A percentile compares a stretch with the other conserved stretches of the same genome.
phyloP scores from a whole-genome alignment of 2,113 vertebrate species.

The Todiramphus saurophagus region DNA sequence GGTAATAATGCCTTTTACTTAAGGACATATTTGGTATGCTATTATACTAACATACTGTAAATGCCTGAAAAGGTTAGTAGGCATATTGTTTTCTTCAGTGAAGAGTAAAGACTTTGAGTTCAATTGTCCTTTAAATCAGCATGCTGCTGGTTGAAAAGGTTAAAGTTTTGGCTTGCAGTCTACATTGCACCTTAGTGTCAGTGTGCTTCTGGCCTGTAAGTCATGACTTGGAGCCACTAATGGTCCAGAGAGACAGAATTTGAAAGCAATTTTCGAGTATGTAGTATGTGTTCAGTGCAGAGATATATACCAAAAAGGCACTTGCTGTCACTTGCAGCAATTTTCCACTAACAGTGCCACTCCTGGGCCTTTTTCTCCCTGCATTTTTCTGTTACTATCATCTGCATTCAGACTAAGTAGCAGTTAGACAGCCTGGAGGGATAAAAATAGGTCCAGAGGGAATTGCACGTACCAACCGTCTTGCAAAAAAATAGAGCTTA shows the following conservation, averaged over 20 bases:
- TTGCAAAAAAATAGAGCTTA: not conserved
- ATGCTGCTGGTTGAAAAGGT: fast-evolving
- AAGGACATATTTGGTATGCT: not conserved
- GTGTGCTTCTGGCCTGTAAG: not conserved
- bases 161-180: not conserved
- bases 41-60: not conserved
- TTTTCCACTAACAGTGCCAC: not conserved
- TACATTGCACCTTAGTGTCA: not conserved
- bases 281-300: not conserved
- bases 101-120: not conserved
- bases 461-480: not conserved
- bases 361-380: not conserved
- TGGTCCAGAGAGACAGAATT: not conserved
- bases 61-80: not conserved
- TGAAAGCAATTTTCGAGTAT: not conserved
- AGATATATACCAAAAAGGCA: not conserved
- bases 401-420: not conserved
- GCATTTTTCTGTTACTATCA: not conserved
- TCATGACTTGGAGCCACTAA: not conserved
- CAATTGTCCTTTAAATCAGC: not conserved
- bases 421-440: not conserved
- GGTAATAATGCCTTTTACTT: not conserved
- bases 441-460: not conserved
- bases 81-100: not conserved
- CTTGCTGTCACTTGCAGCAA: not conserved